Conservation (phyloP, 1,140 invertebrate genomes). For the Drosophila cardini region DNA sequence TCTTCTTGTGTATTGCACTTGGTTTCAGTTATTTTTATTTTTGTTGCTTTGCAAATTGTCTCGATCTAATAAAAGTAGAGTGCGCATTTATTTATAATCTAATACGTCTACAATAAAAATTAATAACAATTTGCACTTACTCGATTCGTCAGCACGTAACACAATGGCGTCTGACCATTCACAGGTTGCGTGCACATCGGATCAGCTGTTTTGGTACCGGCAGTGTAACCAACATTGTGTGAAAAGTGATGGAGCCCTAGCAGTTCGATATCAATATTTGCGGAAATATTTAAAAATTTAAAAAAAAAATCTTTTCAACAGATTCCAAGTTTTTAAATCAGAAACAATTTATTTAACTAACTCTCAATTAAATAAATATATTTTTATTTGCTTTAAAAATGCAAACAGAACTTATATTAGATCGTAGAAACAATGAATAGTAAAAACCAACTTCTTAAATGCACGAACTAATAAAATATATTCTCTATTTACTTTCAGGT, state of each 20-base stretch:
- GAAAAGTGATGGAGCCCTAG: not conserved
- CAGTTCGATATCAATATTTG: constrained; percentile 7
- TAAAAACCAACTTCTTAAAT: no score
- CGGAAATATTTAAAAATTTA: no score
- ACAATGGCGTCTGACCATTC: constrained; percentile 53
- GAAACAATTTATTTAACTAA: no score
- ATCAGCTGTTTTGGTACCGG: constrained; percentile 30
- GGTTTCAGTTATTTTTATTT: not conserved
- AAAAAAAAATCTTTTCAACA: no score
- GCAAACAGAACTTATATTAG: no score
- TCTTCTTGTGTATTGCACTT: not conserved
- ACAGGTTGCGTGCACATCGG: constrained; percentile 16
- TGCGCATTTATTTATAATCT: constrained; percentile 11
- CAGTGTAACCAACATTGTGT: not conserved
- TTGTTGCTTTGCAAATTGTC: constrained; percentile 9
- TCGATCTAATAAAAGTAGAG: constrained; percentile 1
- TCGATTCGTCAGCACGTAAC: constrained; percentile 56
- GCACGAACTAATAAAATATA: no score
- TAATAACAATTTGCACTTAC: constrained; percentile 46
- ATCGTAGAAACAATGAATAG: no score
- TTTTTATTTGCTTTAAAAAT: no score
- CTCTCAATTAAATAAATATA: no score
- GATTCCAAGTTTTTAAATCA: no score
- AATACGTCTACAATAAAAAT: not conserved
- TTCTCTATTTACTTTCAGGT: no score